Conservation (phyloP, 2,797 vertebrate genomes). For the Heterohyrax brucei region DNA sequence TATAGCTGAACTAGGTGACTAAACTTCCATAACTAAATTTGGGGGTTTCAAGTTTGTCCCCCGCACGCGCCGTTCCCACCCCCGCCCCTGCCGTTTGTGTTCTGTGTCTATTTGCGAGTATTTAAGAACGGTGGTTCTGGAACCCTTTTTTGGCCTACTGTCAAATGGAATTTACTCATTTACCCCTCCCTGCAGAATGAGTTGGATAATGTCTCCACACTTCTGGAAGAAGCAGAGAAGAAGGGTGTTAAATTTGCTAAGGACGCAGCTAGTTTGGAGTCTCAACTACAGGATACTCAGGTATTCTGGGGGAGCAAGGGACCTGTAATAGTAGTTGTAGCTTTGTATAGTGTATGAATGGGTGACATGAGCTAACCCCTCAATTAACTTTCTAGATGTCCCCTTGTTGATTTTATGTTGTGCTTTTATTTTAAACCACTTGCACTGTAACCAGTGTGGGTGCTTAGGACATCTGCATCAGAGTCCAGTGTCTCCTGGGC, state of each 20-base stretch:
- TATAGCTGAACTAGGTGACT: too few relatives aligned
- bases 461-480: neutral
- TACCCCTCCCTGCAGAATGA: conserved; percentile 92
- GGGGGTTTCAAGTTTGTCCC: neutral
- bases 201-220: conserved; percentile 95
- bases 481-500: neutral
- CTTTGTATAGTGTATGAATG: rapidly evolving
- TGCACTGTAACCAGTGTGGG: too few relatives aligned
- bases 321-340: neutral
- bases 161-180: neutral
- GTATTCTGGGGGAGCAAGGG: conserved; percentile 85
- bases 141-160: conserved; percentile 51
- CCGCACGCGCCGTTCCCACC: rapidly evolving
- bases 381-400: neutral
- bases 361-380: neutral
- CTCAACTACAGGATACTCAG: conserved; percentile 98
- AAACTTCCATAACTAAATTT: neutral
- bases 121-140: neutral
- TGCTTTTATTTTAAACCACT: neutral
- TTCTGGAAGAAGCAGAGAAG: conserved; percentile 98
- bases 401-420: neutral
- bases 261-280: conserved; percentile 95
- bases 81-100: too few relatives aligned
- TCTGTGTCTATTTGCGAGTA: neutral
- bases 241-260: conserved; percentile 97